Conservation (phyloP, 1,140 invertebrate species). For the Charaxes varanes region DNA sequence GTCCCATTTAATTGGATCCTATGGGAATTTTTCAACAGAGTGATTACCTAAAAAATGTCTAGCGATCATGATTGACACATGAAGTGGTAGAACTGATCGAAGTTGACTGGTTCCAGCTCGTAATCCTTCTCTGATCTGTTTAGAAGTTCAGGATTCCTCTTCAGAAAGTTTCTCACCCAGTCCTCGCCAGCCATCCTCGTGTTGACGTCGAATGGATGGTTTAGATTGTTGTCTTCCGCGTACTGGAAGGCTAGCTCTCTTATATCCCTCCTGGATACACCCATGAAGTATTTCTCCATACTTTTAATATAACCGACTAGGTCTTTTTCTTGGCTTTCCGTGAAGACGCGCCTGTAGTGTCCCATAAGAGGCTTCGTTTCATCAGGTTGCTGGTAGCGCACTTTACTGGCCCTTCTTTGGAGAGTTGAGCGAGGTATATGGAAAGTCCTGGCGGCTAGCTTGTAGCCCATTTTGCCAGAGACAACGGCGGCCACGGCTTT, state of each 20-base stretch:
- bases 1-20: too few relatives aligned
- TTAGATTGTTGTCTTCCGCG: constrained; percentile 59
- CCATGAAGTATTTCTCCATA: constrained; percentile 66
- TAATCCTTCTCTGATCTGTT: constrained; percentile 49
- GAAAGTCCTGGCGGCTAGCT: constrained; percentile 61
- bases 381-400: constrained; percentile 57
- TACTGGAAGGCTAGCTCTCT: constrained; percentile 64
- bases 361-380: constrained; percentile 64
- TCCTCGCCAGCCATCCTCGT: constrained; percentile 65
- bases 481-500: constrained; percentile 66
- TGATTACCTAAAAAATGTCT: constrained; percentile 15
- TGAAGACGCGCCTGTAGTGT: constrained; percentile 61
- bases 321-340: constrained; percentile 63
- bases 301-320: constrained; percentile 65
- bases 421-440: constrained; percentile 65
- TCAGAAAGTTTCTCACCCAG: constrained; percentile 66
- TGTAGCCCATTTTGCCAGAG: constrained; percentile 70
- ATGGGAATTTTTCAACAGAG: too few relatives aligned
- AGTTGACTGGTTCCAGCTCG: constrained; percentile 61
- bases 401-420: constrained; percentile 61
- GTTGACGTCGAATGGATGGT: constrained; percentile 63
- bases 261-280: constrained; percentile 61
- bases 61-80: constrained; percentile 63
- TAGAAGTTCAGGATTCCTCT: constrained; percentile 58
- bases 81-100: constrained; percentile 68